Conservation (phyloP, 2,113 vertebrate genomes). For the Etheostoma spectabile region DNA sequence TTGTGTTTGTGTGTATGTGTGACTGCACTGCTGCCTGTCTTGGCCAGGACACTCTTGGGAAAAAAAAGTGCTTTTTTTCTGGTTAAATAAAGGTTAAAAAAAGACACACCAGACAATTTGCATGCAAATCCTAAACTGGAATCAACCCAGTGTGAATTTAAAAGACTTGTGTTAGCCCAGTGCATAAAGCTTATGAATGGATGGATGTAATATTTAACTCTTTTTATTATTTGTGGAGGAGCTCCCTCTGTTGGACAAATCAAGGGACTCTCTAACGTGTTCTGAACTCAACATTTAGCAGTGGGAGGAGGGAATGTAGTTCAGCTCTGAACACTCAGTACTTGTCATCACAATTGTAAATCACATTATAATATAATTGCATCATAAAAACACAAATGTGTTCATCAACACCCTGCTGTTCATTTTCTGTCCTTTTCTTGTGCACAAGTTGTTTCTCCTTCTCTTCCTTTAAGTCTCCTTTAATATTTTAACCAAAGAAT, state of each 20-base stretch:
- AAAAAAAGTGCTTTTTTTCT: too few relatives aligned
- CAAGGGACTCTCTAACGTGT: not conserved
- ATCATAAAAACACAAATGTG: not conserved
- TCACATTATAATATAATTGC: not conserved
- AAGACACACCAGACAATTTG: not conserved
- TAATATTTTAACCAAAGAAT: not conserved
- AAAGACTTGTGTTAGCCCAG: not conserved
- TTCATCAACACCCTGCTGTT: not conserved
- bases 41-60: too few relatives aligned
- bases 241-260: conserved; percentile 47
- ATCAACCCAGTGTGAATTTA: not conserved
- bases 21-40: too few relatives aligned
- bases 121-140: not conserved
- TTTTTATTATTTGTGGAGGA: not conserved
- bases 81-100: too few relatives aligned
- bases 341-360: too few relatives aligned
- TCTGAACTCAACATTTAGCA: not conserved
- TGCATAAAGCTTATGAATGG: not conserved
- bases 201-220: not conserved
- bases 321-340: not conserved
- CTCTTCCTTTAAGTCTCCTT: not conserved
- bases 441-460: not conserved
- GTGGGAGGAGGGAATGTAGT: not conserved
- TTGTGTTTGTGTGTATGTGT: too few relatives aligned
- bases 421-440: not conserved